Conservation (phyloP, 2,113 vertebrate genomes). For the Merops nubicus region DNA sequence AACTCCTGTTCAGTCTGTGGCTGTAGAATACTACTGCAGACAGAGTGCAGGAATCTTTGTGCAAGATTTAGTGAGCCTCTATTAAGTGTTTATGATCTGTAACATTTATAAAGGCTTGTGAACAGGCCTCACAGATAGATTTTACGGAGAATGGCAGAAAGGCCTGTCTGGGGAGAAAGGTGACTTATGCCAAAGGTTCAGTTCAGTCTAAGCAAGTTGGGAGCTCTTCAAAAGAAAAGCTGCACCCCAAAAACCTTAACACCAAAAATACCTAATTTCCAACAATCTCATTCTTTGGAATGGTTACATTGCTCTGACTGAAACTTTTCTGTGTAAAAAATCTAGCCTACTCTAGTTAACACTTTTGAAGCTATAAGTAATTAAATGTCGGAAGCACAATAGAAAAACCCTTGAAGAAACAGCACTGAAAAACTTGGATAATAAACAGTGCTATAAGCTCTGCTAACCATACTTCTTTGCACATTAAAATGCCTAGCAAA, state of each 20-base stretch:
- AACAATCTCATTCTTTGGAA: not conserved
- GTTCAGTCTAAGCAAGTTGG: not conserved
- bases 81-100: not conserved
- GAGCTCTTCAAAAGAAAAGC: not conserved
- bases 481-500: conserved; percentile 39
- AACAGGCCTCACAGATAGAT: not conserved
- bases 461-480: conserved; percentile 21
- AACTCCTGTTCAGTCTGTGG: not conserved
- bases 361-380: not conserved
- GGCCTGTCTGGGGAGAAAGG: not conserved
- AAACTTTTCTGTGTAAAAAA: not conserved
- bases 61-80: not conserved
- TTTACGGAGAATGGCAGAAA: not conserved
- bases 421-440: conserved; percentile 11
- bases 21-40: not conserved
- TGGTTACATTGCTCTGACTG: not conserved
- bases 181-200: not conserved
- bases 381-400: conserved; percentile 4
- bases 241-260: not conserved
- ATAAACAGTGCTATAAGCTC: not conserved
- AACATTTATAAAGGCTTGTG: not conserved
- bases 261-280: not conserved
- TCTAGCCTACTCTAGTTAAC: not conserved
- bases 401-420: too few relatives aligned
- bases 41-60: not conserved